Evolutionary conservation across 2,797 vertebrate genomes (phyloP), one percentile per base, ranked within the genome.

Genomic region (Oreochromis mossambicus): DNA sequence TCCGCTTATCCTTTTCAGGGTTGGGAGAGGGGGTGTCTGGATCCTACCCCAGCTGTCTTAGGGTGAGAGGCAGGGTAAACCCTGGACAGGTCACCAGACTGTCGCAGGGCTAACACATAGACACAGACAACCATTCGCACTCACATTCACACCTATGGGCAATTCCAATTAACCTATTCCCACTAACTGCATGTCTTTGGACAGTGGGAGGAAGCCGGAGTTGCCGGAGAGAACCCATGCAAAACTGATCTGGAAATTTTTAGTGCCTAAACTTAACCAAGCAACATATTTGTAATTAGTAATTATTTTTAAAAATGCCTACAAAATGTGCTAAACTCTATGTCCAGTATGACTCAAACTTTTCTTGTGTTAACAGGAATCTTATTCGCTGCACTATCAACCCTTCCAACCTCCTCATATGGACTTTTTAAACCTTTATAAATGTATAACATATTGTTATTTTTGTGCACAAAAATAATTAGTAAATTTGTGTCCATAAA

Each of bases 341-440:
- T 4, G 56, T 36, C 56, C 29, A 11, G 17, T 12, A 61, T 61
- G 56, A 36, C 56, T 34, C 56, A 61, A 12, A 61, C 6, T 32
- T 56, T 56, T 56, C 8, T 17, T 32, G 14, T 56, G 55, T 61
- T 61, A 61, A 61, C 56, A 61, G 56, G 5, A 61, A 61, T 19
- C 8, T 11, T 34, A 34, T 61, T 34, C 0, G 2, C 9, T 0
- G 2, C 56, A 36, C 9, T 36, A 1, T n/a, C 10, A 63, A n/a
- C 17, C 32, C 32, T 36, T 63, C 58, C 17, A 36, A n/a, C 17
- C 12, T 63, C 58, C 58, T 7, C 17, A 6, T 36, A 36, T 63
- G 17, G 17, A 7, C 32, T 63, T 61, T 61, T 61, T 63, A 1
- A 61, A 61, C 58, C 2, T 0, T 36, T 17, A 12, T 12, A 63